Conservation (phyloP, 1,140 invertebrate species). For the Micrasema minimum region DNA sequence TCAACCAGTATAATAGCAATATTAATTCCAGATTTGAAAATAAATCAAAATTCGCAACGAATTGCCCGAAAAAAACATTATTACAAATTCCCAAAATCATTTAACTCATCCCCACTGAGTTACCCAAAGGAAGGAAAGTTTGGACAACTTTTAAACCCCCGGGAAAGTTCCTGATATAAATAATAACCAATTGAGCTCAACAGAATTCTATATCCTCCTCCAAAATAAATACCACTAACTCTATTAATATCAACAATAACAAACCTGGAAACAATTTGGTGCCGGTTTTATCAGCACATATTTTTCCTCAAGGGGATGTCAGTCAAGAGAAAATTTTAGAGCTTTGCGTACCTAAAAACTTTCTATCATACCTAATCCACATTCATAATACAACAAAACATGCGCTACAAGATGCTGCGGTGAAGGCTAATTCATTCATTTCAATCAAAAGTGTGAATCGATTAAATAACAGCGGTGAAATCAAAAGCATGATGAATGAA, state of each 20-base stretch:
- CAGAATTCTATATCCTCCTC: too few species aligned
- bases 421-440: slow-evolving; percentile 17
- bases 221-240: too few species aligned
- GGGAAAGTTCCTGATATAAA: too few species aligned
- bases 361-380: slow-evolving; percentile 45
- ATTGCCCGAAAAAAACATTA: neutral
- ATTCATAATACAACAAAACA: slow-evolving; percentile 46
- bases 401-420: neutral
- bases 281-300: slow-evolving; percentile 50
- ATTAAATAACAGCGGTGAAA: neutral
- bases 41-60: neutral
- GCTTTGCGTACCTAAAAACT: slow-evolving; percentile 48
- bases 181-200: too few species aligned
- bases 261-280: slow-evolving; percentile 41
- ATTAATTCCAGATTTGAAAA: neutral
- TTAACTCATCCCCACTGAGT: slow-evolving; percentile 6
- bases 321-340: slow-evolving; percentile 45
- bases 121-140: slow-evolving; percentile 9
- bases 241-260: neutral
- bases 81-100: slow-evolving; percentile 9
- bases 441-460: slow-evolving; percentile 3
- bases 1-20: neutral
- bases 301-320: slow-evolving; percentile 45
- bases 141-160: neutral
- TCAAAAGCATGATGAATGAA: slow-evolving; percentile 16